Conservation (phyloP, 2,113 vertebrate species). For the Amazona guildingii region DNA sequence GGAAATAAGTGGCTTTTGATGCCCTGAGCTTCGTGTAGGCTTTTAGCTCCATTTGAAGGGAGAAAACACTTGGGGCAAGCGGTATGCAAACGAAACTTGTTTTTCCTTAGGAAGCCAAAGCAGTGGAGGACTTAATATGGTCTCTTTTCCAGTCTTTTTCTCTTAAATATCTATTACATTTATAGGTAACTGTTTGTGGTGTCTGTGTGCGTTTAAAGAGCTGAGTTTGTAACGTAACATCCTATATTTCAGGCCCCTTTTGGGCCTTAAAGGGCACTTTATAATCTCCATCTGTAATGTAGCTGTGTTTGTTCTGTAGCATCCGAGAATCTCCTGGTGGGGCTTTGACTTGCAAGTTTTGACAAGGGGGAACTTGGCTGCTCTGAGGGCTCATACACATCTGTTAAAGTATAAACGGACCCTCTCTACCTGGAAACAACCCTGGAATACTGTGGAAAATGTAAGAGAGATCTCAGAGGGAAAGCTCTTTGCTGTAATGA, state of each 20-base stretch:
- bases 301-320: background rate
- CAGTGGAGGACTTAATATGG: background rate
- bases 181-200: background rate
- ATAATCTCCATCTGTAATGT: fast-evolving
- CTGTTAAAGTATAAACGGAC: background rate
- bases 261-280: background rate
- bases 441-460: background rate
- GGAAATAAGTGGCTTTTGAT: constrained; percentile 21
- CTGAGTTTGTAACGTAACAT: background rate
- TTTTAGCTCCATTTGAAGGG: background rate
- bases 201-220: background rate
- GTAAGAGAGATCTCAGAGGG: background rate
- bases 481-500: background rate
- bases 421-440: background rate
- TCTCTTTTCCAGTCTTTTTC: background rate
- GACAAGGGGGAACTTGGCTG: background rate
- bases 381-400: background rate
- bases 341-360: background rate
- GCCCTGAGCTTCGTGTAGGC: background rate
- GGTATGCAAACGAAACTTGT: fast-evolving
- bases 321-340: fast-evolving
- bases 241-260: background rate
- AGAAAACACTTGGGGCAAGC: background rate
- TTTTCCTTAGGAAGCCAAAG: background rate
- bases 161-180: background rate